Percentiles rank a stretch among this genome's conserved stretches.
Evolutionary conservation across 2,113 vertebrate genomes (phyloP).

Genomic region (Neodontobutis hainanensis): DNA sequence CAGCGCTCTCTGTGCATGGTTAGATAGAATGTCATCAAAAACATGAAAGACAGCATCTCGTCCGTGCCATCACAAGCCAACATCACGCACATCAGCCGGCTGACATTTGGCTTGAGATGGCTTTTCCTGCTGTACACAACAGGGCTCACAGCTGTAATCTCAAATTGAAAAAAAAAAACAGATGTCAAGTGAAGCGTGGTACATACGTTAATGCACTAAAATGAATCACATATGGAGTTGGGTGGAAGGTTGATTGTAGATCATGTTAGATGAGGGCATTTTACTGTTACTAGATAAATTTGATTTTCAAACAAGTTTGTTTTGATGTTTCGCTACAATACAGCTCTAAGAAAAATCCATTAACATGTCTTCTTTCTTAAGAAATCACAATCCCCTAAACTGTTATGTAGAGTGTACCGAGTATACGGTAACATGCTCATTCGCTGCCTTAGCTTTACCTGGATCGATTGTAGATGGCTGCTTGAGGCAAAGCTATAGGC

Average conservation of each 20-base stretch:
- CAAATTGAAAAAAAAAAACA: neutral
- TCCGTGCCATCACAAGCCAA: conserved; percentile 35
- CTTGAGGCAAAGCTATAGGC: neutral
- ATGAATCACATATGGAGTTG: neutral
- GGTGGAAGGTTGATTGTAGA: neutral
- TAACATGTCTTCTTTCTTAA: neutral
- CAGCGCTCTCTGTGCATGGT: conserved; percentile 14
- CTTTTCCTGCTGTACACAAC: conserved; percentile 1
- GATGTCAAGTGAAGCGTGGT: conserved; percentile 3
- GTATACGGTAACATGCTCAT: neutral
- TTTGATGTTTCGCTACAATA: conserved; percentile 1
- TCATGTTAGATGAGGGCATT: neutral
- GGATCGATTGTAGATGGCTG: neutral
- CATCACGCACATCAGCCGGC: conserved; percentile 24
- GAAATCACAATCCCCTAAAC: neutral
- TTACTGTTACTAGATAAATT: neutral
- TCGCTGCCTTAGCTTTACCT: neutral
- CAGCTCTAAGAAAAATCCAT: conserved; percentile 2
- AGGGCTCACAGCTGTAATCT: neutral
- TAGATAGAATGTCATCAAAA: conserved; percentile 33
- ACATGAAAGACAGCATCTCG: conserved; percentile 29
- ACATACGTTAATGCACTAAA: conserved; percentile 1
- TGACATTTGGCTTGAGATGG: conserved; percentile 32
- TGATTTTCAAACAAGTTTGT: conserved; percentile 1
- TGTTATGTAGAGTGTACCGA: neutral